A percentile compares a stretch with the other conserved stretches of the same genome.
Conservation (phyloP, 1,140 invertebrate species). For the Zaprionus camerounensis region DNA sequence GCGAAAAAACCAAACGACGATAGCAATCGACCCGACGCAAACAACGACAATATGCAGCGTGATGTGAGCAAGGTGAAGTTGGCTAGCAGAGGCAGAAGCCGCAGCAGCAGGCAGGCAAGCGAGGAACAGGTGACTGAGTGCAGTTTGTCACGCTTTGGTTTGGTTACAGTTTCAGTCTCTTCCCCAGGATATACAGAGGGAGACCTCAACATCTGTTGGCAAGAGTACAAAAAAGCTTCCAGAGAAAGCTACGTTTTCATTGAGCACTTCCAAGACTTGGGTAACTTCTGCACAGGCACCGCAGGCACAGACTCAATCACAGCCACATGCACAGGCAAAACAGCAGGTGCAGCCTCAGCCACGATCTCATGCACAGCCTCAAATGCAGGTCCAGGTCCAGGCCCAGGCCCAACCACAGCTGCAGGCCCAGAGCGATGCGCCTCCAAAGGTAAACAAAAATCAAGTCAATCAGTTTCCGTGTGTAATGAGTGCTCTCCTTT, state of each 20-base stretch:
- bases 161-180: background rate
- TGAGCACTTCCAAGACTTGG: constrained; percentile 35
- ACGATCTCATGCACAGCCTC: background rate
- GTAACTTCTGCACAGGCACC: constrained; percentile 21
- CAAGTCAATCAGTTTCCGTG: background rate
- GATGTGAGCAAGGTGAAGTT: constrained; percentile 40
- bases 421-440: background rate
- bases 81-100: constrained; percentile 28
- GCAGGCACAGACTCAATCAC: background rate
- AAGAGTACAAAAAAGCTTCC: constrained; percentile 9
- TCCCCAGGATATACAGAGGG: constrained; percentile 40
- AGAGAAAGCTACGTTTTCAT: constrained; percentile 23
- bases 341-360: background rate
- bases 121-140: constrained; percentile 54
- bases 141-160: background rate
- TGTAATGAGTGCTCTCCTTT: background rate
- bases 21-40: constrained; percentile 9
- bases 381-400: background rate
- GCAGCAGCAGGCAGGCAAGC: constrained; percentile 35
- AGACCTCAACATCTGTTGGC: constrained; percentile 9
- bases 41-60: constrained; percentile 55
- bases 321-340: constrained; percentile 2
- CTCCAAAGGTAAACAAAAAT: background rate
- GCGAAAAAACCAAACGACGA: constrained; percentile 35
- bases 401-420: background rate